Conservation (phyloP, 2,888 invertebrate species). For the Halictus ligatus region DNA sequence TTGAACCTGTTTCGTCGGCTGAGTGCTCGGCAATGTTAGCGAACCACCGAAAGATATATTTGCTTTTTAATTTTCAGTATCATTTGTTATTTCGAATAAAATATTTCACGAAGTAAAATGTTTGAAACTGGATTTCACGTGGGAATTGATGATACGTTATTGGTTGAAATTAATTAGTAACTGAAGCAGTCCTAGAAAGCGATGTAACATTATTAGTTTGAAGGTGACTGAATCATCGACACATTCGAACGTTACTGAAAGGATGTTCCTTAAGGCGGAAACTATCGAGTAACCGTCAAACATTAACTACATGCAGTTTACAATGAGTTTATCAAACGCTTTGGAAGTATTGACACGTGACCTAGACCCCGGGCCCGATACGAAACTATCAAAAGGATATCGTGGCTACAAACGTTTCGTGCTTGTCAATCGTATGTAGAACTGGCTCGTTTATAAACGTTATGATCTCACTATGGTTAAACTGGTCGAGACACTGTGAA, state of each 20-base stretch:
- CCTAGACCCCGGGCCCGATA: constrained; percentile 56
- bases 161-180: neutral
- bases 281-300: constrained; percentile 73
- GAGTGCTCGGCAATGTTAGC: too few species aligned
- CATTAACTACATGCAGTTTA: constrained; percentile 42
- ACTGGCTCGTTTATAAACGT: neutral
- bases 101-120: neutral
- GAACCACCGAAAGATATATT: too few species aligned
- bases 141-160: neutral
- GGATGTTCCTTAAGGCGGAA: constrained; percentile 60
- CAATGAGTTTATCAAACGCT: constrained; percentile 64
- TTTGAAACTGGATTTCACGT: neutral
- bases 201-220: constrained; percentile 26
- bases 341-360: constrained; percentile 54
- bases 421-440: neutral
- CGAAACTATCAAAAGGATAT: constrained; percentile 16
- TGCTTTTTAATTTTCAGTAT: too few species aligned
- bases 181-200: neutral
- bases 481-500: neutral
- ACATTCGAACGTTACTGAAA: constrained; percentile 52
- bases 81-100: neutral
- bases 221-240: constrained; percentile 40
- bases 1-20: too few species aligned
- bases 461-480: neutral
- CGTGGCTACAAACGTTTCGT: constrained; percentile 2